phyloP scores from a whole-genome alignment of 2,113 vertebrate genomes.

The Fulica atra region DNA sequence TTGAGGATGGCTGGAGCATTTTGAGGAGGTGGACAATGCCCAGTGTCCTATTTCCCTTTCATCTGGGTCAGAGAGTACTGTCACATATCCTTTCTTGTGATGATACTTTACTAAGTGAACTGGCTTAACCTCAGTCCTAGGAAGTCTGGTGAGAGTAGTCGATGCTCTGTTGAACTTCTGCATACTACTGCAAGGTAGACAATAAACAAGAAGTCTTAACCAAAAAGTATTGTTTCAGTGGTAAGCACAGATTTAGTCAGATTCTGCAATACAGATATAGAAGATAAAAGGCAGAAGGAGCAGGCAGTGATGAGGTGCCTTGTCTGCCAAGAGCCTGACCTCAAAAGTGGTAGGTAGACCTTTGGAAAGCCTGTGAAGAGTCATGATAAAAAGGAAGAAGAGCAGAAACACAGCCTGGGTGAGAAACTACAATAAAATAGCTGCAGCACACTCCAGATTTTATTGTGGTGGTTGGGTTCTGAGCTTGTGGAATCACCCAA shows the following conservation, averaged over 20 bases:
- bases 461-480: neutral
- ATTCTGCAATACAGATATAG: neutral
- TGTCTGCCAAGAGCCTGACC: neutral
- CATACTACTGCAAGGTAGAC: neutral
- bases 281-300: neutral
- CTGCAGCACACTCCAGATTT: neutral
- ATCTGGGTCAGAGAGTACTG: neutral
- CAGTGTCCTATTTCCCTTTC: neutral
- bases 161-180: neutral
- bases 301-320: rapidly evolving
- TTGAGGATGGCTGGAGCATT: neutral
- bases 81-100: neutral
- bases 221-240: neutral
- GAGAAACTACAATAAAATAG: neutral
- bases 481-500: neutral
- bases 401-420: neutral
- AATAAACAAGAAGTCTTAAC: neutral
- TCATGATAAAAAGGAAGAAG: neutral
- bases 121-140: neutral
- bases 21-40: neutral
- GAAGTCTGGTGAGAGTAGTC: neutral
- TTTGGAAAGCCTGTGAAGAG: neutral
- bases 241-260: neutral
- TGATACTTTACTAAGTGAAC: neutral
- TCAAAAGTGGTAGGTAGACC: neutral